Conservation (phyloP, 2,113 vertebrate species). For the Nycticorax nycticorax region DNA sequence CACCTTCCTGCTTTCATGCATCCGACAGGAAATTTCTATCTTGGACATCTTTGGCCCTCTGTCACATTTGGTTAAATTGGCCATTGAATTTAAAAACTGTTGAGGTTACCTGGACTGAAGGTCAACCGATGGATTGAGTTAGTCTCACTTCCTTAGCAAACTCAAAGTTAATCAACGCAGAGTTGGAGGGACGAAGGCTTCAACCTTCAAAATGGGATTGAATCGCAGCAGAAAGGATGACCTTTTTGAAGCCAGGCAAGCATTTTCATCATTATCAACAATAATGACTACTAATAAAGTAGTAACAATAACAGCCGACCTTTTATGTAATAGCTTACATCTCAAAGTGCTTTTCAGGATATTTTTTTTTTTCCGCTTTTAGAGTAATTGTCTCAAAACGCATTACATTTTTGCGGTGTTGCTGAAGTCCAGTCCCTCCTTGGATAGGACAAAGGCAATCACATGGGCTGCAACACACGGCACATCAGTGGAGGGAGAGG, state of each 20-base stretch:
- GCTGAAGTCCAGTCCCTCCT: background rate
- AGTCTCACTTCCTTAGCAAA: background rate
- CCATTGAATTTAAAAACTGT: background rate
- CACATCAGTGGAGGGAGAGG: background rate
- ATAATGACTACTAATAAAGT: constrained; percentile 20
- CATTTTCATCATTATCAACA: constrained; percentile 25
- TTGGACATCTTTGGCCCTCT: background rate
- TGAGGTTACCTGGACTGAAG: background rate
- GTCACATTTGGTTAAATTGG: background rate
- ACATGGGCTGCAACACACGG: background rate
- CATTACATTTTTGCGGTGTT: background rate
- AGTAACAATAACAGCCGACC: background rate
- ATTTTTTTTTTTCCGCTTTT: background rate
- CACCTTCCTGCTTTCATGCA: background rate
- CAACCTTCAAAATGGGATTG: background rate
- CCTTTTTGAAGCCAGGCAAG: background rate
- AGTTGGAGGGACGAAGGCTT: background rate
- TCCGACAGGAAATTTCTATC: background rate
- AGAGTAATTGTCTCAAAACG: background rate
- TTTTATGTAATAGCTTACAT: background rate
- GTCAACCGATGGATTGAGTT: background rate
- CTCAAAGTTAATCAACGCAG: background rate
- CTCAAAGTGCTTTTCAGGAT: background rate
- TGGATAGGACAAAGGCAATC: background rate
- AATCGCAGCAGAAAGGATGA: background rate